phyloP scores from a whole-genome alignment of 2,113 vertebrate species.

The Chelonoidis abingdonii region DNA sequence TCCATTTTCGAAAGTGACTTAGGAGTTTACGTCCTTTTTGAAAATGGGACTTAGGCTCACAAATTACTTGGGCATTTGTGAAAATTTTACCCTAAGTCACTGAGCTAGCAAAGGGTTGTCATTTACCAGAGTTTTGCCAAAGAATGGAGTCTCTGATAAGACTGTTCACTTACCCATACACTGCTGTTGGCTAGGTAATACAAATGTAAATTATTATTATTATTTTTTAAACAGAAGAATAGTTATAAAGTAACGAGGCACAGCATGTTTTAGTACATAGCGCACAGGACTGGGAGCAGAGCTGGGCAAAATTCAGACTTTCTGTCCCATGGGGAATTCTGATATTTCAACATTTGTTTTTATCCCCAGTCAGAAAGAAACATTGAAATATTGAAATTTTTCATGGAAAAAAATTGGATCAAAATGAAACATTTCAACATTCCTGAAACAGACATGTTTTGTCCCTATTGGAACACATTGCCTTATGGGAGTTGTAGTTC shows the following conservation, averaged over 20 bases:
- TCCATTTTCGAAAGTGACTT: neutral
- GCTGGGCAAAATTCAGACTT: neutral
- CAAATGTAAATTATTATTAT: neutral
- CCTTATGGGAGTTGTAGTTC: neutral
- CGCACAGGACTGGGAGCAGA: neutral
- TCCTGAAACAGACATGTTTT: neutral
- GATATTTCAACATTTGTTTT: neutral
- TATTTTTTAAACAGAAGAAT: neutral
- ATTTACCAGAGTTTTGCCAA: neutral
- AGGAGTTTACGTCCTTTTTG: neutral
- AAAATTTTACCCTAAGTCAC: neutral
- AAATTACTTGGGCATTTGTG: neutral
- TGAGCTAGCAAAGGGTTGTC: neutral
- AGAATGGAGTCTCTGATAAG: neutral
- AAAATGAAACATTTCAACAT: neutral
- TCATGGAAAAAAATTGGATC: neutral
- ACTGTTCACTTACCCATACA: neutral
- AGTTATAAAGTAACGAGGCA: neutral
- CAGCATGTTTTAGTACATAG: neutral
- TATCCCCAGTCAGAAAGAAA: neutral
- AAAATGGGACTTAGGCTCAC: neutral
- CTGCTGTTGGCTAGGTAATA: neutral
- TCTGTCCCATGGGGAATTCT: neutral
- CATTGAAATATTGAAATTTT: neutral
- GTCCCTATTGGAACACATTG: neutral